These are phyloP conservation scores for Napeogenes sylphis DNA, from an alignment of 2,888 invertebrate species.

Conservation along the genomic window DNA sequence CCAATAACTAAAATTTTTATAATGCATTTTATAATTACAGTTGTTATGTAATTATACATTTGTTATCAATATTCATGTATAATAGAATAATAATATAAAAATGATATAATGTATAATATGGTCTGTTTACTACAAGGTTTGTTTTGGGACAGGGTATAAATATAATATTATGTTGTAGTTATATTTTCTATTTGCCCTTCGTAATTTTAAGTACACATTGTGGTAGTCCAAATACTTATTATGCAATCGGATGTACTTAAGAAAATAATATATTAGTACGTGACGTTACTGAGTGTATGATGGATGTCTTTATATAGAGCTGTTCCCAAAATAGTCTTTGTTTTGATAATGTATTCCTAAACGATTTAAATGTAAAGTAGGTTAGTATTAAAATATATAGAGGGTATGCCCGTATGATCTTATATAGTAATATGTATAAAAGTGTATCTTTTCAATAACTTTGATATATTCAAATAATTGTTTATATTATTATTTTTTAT, in stretches of 20 bases:
- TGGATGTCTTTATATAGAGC: conserved; percentile 16
- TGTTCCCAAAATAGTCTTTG: conserved; percentile 46
- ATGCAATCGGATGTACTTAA: conserved; percentile 20
- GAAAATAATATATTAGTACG: background rate
- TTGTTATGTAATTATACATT: no score
- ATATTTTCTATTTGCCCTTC: background rate
- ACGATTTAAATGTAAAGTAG: conserved; percentile 62
- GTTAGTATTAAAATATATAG: conserved; percentile 39
- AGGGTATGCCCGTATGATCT: conserved; percentile 28
- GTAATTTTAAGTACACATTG: conserved; percentile 5
- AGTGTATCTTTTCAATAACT: conserved; percentile 51
- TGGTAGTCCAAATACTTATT: conserved; percentile 5
- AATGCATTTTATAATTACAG: no score
- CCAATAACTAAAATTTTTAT: no score
- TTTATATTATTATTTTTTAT: conserved; percentile 64
- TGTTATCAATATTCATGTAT: no score
- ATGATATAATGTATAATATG: background rate
- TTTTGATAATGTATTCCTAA: conserved; percentile 64
- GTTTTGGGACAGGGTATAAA: conserved; percentile 5
- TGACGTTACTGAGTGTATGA: conserved; percentile 16
- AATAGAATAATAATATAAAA: background rate
- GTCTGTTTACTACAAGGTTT: conserved; percentile 4
- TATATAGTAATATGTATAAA: conserved; percentile 38
- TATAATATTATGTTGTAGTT: background rate
- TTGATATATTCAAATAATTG: conserved; percentile 42